Conservation (phyloP, 2,888 invertebrate genomes). For the Seladonia tumulorum region DNA sequence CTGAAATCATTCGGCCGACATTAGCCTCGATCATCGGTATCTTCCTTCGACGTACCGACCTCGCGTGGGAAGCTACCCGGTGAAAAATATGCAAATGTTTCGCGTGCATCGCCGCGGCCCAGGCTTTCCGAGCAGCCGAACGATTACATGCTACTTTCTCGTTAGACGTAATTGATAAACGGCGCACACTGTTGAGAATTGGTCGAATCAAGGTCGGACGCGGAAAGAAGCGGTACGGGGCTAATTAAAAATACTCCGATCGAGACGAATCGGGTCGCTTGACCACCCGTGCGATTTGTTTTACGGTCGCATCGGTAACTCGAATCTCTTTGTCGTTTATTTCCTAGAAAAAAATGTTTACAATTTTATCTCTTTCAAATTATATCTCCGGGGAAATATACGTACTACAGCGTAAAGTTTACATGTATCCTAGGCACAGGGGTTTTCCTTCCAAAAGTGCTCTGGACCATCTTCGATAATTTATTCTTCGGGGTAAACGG, state of each 20-base stretch:
- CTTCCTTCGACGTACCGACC: constrained; percentile 1
- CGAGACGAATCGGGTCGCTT: too few species aligned
- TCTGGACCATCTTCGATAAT: too few species aligned
- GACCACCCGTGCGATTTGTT: too few species aligned
- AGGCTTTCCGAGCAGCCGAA: neutral
- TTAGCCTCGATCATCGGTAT: constrained; percentile 18
- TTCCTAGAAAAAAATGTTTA: too few species aligned
- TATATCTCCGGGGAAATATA: too few species aligned
- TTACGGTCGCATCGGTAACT: too few species aligned
- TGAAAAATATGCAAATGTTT: constrained; percentile 15
- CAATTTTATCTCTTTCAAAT: too few species aligned
- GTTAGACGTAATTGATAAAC: constrained; percentile 7
- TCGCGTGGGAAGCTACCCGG: constrained; percentile 1
- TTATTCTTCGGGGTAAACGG: too few species aligned
- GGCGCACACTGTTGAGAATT: neutral
- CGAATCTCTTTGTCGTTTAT: too few species aligned
- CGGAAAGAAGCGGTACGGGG: neutral
- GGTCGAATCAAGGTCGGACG: neutral
- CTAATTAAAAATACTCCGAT: neutral
- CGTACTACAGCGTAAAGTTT: too few species aligned
- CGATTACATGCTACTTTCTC: neutral
- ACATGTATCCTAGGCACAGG: too few species aligned
- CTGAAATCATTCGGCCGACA: constrained; percentile 6
- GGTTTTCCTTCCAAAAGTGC: too few species aligned
- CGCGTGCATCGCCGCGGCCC: neutral